Evolutionary conservation across 2,888 invertebrate species (phyloP), one percentile per base, ranked within the genome.

Genomic region (Orchesellides sinensis): DNA sequence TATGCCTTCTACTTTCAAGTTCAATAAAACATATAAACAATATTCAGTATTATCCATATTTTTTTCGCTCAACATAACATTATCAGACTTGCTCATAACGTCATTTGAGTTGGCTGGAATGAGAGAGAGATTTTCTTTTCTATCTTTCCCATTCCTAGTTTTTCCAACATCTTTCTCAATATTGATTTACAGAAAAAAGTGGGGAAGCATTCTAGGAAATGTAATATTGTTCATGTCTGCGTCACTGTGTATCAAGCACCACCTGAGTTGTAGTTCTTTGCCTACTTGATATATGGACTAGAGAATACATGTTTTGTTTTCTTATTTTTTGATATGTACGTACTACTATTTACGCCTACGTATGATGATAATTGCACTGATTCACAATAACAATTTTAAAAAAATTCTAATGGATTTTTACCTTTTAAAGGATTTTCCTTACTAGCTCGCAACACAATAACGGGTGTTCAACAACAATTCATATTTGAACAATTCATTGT

Each of bases 261-360:
- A 82, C 82, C 82, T 82, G 82, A 82, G 82, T 82, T 82, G 82
- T 82, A 82, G 74, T 82, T 75, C 81, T 81, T 63, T 81, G 74
- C 65, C 82, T 82, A 82, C 82, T 82, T 82, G 82, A 82, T 82
- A 82, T 82, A 81, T 74, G 75, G 70, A 82, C 82, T 70, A 74
- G 29, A 49, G 56, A 61, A 54, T 70, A 65, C 35, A 69, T 32
- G 45, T 29, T 47, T 78, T 52, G 29, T 32, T 61, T 40, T 25
- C 45, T 47, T 17, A 65, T 59, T 35, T 56, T 12, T 27, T 79
- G 72, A 77, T 80, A 80, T 80, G 80, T 80, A 63, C 73, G 54
- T 54, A 29, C 80, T 56, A 80, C 56, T 40, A 23, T 45, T 59
- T 78, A 68, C 66, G 45, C 25, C 49, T 69, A 69, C 17, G n/a